These are phyloP conservation scores for Oligia strigilis DNA, from an alignment of 2,888 invertebrate species.

Conservation along the genomic window DNA sequence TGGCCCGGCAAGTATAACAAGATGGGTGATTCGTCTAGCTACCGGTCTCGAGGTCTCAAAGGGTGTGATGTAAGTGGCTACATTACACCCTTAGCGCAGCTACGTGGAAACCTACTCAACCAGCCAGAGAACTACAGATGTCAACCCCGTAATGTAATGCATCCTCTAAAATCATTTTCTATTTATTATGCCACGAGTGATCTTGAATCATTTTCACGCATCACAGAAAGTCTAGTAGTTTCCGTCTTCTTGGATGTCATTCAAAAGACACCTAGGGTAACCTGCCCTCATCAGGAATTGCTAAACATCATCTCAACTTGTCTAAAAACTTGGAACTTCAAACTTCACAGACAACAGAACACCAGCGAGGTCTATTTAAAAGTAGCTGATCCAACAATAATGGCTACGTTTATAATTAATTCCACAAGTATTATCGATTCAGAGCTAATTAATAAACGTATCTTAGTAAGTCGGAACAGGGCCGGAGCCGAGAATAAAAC, in stretches of 20 bases:
- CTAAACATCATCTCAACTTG: background rate
- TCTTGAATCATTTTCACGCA: background rate
- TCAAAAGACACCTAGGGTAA: background rate
- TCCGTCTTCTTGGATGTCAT: background rate
- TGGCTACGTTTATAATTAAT: slow-evolving; percentile 48
- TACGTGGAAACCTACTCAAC: background rate
- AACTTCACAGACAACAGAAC: background rate
- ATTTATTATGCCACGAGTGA: background rate
- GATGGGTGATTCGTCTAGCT: background rate
- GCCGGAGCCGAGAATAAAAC: slow-evolving; percentile 55
- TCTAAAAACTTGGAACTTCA: background rate
- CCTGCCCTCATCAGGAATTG: background rate
- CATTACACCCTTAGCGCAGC: background rate
- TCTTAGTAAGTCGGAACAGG: slow-evolving; percentile 43
- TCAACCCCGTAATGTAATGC: too few relatives aligned
- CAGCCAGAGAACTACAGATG: background rate
- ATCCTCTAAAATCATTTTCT: background rate
- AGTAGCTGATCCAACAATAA: slow-evolving; percentile 18
- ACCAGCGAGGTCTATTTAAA: background rate
- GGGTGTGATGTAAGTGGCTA: background rate
- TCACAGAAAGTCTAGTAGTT: too few relatives aligned
- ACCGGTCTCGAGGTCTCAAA: background rate
- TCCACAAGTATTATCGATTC: slow-evolving; percentile 51
- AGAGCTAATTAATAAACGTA: slow-evolving; percentile 59
- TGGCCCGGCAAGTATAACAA: background rate